Conservation (phyloP, 2,888 invertebrate genomes). For the Diabrotica balteata region DNA sequence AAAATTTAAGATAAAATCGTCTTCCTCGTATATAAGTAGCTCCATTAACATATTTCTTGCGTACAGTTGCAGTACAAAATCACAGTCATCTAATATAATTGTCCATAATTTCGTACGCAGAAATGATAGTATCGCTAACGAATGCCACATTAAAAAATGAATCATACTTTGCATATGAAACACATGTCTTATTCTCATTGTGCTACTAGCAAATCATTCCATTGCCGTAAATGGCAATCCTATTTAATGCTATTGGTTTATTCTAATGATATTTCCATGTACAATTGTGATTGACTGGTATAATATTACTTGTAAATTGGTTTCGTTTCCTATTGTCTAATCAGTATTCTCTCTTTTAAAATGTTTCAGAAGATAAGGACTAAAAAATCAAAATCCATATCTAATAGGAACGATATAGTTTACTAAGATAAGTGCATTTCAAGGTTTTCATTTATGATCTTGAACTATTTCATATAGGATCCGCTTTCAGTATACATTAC, state of each 20-base stretch:
- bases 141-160: background rate
- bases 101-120: too few species aligned
- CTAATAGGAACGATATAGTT: background rate
- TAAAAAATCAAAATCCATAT: constrained; percentile 2
- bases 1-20: too few species aligned
- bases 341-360: constrained; percentile 19
- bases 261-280: constrained; percentile 22
- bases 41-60: too few species aligned
- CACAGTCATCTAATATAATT: too few species aligned
- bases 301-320: constrained; percentile 16
- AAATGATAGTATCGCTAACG: too few species aligned
- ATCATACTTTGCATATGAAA: background rate
- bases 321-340: constrained; percentile 18
- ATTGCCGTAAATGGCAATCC: constrained; percentile 14
- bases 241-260: constrained; percentile 20
- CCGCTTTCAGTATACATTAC: too few species aligned
- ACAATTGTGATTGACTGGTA: constrained; percentile 23
- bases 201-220: constrained; percentile 20
- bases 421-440: constrained; percentile 11
- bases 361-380: constrained; percentile 18
- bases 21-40: too few species aligned
- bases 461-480: constrained; percentile 12
- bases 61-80: too few species aligned
- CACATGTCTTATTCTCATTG: background rate
- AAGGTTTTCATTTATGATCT: constrained; percentile 20